Evolutionary conservation across 2,797 vertebrate genomes (phyloP).

Genomic region (Ciconia nigra): DNA sequence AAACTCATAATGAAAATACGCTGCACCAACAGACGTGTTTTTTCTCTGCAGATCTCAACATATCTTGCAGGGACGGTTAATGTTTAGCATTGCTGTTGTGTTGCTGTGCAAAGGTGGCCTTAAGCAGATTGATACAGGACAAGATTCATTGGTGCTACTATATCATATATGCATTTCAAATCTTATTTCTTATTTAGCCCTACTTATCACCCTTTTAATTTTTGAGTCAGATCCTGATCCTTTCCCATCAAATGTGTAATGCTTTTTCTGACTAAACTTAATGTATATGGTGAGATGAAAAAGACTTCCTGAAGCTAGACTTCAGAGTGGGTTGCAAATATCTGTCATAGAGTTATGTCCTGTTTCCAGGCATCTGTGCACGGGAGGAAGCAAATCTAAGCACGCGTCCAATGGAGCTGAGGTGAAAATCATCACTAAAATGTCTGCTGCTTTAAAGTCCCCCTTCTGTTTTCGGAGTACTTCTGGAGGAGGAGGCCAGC

Average conservation of each 20-base stretch:
- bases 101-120: background rate
- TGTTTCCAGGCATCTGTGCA: background rate
- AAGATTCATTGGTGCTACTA: background rate
- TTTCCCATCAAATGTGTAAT: background rate
- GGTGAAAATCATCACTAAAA: background rate
- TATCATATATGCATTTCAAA: background rate
- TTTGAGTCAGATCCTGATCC: background rate
- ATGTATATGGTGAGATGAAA: background rate
- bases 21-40: background rate
- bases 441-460: background rate
- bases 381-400: background rate
- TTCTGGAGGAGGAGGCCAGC: background rate
- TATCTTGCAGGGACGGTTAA: background rate
- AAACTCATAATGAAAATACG: background rate
- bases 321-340: background rate
- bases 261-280: background rate
- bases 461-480: background rate
- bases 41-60: background rate
- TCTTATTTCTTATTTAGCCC: constrained; percentile 5
- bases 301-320: background rate
- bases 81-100: background rate
- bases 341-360: background rate
- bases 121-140: background rate
- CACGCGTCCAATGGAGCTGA: background rate
- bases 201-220: background rate